These are phyloP conservation scores for Coelogynopora nodosa DNA, from an alignment of 2,888 invertebrate species.

Conservation along the genomic window DNA sequence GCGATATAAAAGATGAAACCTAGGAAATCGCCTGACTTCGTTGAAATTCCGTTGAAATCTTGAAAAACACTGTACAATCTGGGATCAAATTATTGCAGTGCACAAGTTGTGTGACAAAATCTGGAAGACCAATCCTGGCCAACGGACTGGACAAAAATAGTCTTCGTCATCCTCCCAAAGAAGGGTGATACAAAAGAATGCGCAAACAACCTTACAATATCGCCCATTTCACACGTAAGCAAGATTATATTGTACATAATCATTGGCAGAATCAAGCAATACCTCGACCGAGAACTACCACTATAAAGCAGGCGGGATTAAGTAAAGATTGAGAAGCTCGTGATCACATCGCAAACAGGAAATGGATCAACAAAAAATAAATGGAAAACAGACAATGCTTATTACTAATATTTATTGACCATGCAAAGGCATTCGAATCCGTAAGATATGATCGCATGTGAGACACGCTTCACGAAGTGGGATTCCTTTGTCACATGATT, in stretches of 20 bases:
- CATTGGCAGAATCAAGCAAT: not conserved
- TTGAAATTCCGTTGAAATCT: slow-evolving; percentile 12
- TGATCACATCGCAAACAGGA: not conserved
- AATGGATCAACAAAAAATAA: not conserved
- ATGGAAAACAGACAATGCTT: not conserved
- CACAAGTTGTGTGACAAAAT: not conserved
- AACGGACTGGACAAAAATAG: slow-evolving; percentile 9
- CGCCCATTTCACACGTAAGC: not conserved
- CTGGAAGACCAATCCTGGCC: not conserved
- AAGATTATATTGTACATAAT: not conserved
- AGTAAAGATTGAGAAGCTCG: not conserved
- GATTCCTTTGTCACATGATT: not conserved
- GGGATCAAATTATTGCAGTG: not conserved
- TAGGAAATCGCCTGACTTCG: not conserved
- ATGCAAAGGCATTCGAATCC: not conserved
- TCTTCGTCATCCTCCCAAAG: slow-evolving; percentile 14
- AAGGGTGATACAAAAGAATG: slow-evolving; percentile 9
- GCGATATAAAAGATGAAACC: not conserved
- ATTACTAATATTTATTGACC: not conserved
- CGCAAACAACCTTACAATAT: not conserved
- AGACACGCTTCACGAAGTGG: not conserved
- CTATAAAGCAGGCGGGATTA: not conserved
- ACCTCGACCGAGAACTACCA: slow-evolving; percentile 3
- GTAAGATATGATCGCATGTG: not conserved
- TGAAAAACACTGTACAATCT: not conserved